A percentile compares a stretch with the other conserved stretches of the same genome.
phyloP scores from a whole-genome alignment of 1,140 invertebrate genomes.

The Sinonovacula constricta region DNA sequence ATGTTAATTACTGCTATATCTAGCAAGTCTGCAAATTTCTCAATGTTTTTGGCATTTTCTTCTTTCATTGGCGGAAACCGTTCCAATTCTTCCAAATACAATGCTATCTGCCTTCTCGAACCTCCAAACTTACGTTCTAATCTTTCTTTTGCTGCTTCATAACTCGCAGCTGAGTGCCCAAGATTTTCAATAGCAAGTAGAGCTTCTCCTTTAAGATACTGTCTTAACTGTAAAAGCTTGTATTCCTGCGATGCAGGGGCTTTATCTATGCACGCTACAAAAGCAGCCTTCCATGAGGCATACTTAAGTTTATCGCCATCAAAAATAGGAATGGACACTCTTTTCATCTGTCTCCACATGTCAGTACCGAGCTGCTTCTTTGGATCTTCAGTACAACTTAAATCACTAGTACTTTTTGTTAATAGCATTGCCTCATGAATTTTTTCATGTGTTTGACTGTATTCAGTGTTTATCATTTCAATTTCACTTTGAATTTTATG shows the following conservation, averaged over 20 bases:
- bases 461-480: too few species aligned
- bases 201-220: background rate
- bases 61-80: background rate
- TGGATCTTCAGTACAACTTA: too few species aligned
- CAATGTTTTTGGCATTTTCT: background rate
- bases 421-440: too few species aligned
- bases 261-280: constrained; percentile 3
- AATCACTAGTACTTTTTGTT: too few species aligned
- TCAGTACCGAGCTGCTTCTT: background rate
- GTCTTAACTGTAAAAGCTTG: constrained; percentile 9
- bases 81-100: constrained; percentile 1
- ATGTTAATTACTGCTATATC: background rate
- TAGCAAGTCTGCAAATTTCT: background rate
- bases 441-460: too few species aligned
- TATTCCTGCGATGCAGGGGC: constrained; percentile 2
- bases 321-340: constrained; percentile 14
- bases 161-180: background rate
- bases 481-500: too few species aligned
- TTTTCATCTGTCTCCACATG: constrained; percentile 2
- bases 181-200: background rate
- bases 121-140: too few species aligned
- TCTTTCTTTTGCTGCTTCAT: too few species aligned
- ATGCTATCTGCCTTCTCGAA: too few species aligned
- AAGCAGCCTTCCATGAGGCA: constrained; percentile 2
- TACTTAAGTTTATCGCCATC: background rate